Evolutionary conservation across 1,140 invertebrate genomes (phyloP).

Genomic region (Ruditapes philippinarum): DNA sequence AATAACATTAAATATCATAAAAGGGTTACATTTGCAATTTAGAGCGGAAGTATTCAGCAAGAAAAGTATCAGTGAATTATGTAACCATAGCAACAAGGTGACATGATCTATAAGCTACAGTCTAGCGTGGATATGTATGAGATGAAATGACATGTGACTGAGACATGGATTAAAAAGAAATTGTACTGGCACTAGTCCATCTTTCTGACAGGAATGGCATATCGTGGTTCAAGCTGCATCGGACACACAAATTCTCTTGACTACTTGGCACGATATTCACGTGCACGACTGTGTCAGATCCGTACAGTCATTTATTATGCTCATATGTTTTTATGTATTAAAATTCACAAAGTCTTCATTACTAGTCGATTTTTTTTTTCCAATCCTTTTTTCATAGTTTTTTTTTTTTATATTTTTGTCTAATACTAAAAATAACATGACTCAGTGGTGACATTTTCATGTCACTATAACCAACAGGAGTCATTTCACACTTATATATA

Average conservation of each 20-base stretch:
- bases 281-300: neutral
- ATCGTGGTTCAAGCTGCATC: conserved; percentile 7
- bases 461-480: neutral
- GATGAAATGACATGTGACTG: conserved; percentile 46
- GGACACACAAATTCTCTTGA: neutral
- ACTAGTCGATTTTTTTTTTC: neutral
- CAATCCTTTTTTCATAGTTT: no score
- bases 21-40: no score
- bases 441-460: neutral
- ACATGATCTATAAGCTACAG: conserved; percentile 8
- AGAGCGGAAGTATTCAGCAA: no score
- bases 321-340: neutral
- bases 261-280: conserved; percentile 4
- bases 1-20: no score
- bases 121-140: conserved; percentile 44
- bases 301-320: conserved; percentile 1
- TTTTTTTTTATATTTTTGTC: neutral
- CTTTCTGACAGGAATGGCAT: conserved; percentile 10
- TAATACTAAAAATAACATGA: conserved; percentile 18
- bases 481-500: conserved; percentile 12
- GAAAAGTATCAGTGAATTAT: no score
- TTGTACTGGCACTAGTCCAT: conserved; percentile 14
- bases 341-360: neutral
- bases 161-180: conserved; percentile 35
- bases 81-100: no score